Evolutionary conservation across 2,113 vertebrate species (phyloP), one percentile per base, ranked within the genome.

Genomic region (Nanorana parkeri): DNA sequence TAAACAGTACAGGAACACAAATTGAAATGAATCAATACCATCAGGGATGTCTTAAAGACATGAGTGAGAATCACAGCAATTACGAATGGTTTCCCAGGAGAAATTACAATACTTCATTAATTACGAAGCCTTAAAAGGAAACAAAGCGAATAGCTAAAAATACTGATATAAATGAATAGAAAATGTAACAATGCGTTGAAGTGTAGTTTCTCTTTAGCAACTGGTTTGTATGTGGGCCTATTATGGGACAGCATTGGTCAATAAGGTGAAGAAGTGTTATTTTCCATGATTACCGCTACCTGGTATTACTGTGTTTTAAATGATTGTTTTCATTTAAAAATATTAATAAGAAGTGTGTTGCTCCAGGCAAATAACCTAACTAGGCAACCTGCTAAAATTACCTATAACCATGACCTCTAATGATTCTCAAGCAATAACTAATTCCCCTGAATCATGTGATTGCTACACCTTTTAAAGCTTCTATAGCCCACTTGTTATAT

Each of bases 61-160:
- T 84, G 87, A 89, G 87, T 85, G 91, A 91, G 90, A 91, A 92
- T 91, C 88, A 89, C 0, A 20, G 86, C 91, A 91, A 92, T 93
- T 92, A 92, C 89, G 85, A 86, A 89, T 79, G 80, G 84, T 86
- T 87, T 90, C 90, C 91, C 88, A 60, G 80, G 90, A 90, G 90
- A 92, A 92, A 91, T 92, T 85, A 92, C 87, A 85, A 83, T 5
- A 87, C 85, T 81, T 87, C 90, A 88, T 92, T 93, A 92, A 92
- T 92, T 90, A 89, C 87, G 85, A 86, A 80, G 86, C 87, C 89
- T 92, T 89, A 87, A 89, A 91, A 90, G 86, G 87, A 91, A 87
- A 91, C 85, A 77, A 86, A 87, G 24, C 73, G 86, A 85, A 63
- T 47, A 77, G 87, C 80, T 86, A 84, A 89, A n/a, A 83, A 87